A percentile compares a stretch with the other conserved stretches of the same genome.
These are phyloP conservation scores for Bombus soroeensis DNA, from an alignment of 1,140 invertebrate genomes.

Conservation along the genomic window DNA sequence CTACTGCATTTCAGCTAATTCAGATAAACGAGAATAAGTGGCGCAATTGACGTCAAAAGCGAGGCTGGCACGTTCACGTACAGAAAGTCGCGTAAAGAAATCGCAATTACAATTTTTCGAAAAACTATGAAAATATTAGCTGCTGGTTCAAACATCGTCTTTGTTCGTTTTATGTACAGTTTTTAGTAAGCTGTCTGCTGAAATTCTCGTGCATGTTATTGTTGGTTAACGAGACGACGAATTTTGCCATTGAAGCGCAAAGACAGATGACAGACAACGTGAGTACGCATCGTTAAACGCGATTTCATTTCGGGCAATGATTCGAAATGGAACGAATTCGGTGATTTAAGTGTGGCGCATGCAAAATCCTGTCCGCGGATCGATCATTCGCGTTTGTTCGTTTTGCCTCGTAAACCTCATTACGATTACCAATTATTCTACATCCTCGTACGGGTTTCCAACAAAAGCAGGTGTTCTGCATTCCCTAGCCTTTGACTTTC, in stretches of 20 bases:
- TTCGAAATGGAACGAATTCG: slow-evolving; percentile 19
- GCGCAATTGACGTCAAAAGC: too few relatives aligned
- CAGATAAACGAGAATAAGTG: too few relatives aligned
- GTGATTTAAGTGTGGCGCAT: slow-evolving; percentile 32
- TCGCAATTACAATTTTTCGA: too few relatives aligned
- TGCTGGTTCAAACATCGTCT: too few relatives aligned
- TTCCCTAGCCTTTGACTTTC: not conserved
- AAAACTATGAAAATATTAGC: too few relatives aligned
- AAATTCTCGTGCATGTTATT: not conserved
- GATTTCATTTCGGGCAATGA: not conserved
- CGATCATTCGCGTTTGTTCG: slow-evolving; percentile 19
- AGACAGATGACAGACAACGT: not conserved
- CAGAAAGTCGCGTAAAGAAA: too few relatives aligned
- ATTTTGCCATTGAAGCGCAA: not conserved
- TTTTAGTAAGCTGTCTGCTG: too few relatives aligned
- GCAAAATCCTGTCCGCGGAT: slow-evolving; percentile 20
- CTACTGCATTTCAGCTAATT: too few relatives aligned
- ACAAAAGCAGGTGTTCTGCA: not conserved
- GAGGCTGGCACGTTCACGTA: too few relatives aligned
- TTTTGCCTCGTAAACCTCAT: not conserved
- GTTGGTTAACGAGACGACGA: not conserved
- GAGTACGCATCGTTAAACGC: not conserved
- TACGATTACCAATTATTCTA: slow-evolving; percentile 29
- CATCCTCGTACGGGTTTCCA: not conserved
- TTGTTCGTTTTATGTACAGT: too few relatives aligned